A percentile compares a stretch with the other conserved stretches of the same genome.
Evolutionary conservation across 2,888 invertebrate genomes (phyloP).

Genomic region (Dorcus parallelipipedus): DNA sequence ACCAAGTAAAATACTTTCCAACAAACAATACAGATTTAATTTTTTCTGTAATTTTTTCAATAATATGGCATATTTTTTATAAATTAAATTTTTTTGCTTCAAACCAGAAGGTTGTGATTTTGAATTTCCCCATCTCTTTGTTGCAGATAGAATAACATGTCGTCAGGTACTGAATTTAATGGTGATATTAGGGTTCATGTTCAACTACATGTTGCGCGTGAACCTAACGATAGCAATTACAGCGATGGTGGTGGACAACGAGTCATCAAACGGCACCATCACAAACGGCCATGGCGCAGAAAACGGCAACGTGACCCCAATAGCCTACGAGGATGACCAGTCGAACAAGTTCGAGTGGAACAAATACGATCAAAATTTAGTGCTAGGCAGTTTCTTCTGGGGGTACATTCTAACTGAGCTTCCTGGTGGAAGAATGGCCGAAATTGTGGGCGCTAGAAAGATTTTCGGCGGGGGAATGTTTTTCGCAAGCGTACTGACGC

Average conservation of each 20-base stretch:
- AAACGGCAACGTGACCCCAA: constrained; percentile 18
- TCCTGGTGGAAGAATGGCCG: constrained; percentile 83
- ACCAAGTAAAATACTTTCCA: too few relatives aligned
- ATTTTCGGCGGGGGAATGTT: constrained; percentile 87
- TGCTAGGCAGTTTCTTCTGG: constrained; percentile 88
- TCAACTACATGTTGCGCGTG: constrained; percentile 84
- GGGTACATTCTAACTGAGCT: constrained; percentile 87
- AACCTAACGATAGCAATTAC: constrained; percentile 86
- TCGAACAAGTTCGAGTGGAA: constrained; percentile 69
- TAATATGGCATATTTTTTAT: too few relatives aligned
- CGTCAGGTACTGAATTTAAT: constrained; percentile 78
- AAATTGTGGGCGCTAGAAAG: constrained; percentile 74
- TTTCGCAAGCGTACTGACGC: constrained; percentile 74
- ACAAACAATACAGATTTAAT: too few relatives aligned
- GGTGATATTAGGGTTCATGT: constrained; percentile 85
- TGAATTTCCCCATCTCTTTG: constrained; percentile 3
- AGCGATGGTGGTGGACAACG: constrained; percentile 66
- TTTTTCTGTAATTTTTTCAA: too few relatives aligned
- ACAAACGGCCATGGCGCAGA: constrained; percentile 29
- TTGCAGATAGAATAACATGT: constrained; percentile 70
- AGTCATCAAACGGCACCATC: constrained; percentile 26
- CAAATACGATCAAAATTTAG: constrained; percentile 72
- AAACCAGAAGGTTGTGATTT: neutral
- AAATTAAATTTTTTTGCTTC: too few relatives aligned
- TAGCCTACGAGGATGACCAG: constrained; percentile 21